Percentiles rank a stretch among this genome's conserved stretches.
Evolutionary conservation across 2,888 invertebrate species (phyloP).

Genomic region (Dolichopus griseipennis): DNA sequence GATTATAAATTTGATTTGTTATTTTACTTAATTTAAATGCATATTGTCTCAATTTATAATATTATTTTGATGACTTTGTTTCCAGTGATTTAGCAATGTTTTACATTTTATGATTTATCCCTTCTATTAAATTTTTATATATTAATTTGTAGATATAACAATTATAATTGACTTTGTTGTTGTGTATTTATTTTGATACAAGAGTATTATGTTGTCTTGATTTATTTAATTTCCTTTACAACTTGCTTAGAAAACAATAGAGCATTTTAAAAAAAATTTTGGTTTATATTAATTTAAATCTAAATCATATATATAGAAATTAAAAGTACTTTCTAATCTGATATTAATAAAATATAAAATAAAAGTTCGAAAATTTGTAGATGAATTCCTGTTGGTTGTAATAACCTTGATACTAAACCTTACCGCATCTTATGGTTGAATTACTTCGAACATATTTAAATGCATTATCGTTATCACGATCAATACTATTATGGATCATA

Average conservation of each 20-base stretch:
- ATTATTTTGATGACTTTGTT: no score
- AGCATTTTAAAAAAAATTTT: no score
- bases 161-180: no score
- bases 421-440: conserved; percentile 35
- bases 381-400: neutral
- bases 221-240: no score
- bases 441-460: conserved; percentile 32
- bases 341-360: neutral
- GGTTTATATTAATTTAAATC: neutral
- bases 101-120: neutral
- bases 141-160: no score
- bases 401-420: conserved; percentile 26
- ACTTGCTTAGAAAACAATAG: no score
- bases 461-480: conserved; percentile 8
- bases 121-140: neutral
- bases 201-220: no score
- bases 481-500: conserved; percentile 19
- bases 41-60: no score
- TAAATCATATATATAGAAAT: neutral
- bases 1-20: no score
- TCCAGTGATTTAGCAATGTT: neutral
- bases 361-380: neutral
- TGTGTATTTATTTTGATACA: no score
- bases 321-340: neutral
- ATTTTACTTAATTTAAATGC: no score